A percentile compares a stretch with the other conserved stretches of the same genome.
Evolutionary conservation across 2,888 invertebrate genomes (phyloP).

Genomic region (Andrena hattorfiana): DNA sequence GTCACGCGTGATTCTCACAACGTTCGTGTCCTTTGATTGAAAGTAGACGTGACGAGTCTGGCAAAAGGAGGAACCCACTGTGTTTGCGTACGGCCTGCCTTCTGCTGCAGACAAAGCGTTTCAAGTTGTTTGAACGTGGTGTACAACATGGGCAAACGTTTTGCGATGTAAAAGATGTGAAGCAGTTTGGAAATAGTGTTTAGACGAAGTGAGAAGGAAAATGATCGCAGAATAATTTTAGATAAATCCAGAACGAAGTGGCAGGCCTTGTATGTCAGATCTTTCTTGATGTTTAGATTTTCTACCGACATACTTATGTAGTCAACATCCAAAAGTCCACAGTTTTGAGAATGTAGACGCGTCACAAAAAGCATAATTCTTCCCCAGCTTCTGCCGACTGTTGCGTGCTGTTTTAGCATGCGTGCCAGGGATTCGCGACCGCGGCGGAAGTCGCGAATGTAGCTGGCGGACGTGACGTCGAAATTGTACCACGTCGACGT

Average conservation of each 20-base stretch:
- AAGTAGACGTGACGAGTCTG: background rate
- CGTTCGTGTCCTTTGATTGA: constrained; percentile 16
- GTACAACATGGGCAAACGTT: too few relatives aligned
- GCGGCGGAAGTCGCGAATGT: constrained; percentile 10
- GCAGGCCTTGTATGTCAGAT: too few relatives aligned
- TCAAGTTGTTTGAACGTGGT: background rate
- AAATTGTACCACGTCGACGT: constrained; percentile 44
- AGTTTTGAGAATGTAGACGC: background rate
- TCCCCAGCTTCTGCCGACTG: background rate
- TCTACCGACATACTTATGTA: too few relatives aligned
- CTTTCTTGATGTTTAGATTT: too few relatives aligned
- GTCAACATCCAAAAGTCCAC: background rate
- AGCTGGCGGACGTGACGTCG: constrained; percentile 22
- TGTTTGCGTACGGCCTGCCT: background rate
- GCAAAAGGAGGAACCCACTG: background rate
- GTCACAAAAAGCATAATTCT: background rate
- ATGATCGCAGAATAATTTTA: too few relatives aligned
- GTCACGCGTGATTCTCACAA: background rate
- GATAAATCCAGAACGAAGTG: too few relatives aligned
- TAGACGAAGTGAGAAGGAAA: too few relatives aligned
- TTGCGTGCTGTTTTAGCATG: constrained; percentile 18
- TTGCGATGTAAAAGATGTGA: too few relatives aligned
- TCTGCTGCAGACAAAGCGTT: constrained; percentile 10
- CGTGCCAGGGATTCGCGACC: constrained; percentile 19
- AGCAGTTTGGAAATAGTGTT: too few relatives aligned